A percentile compares a stretch with the other conserved stretches of the same genome.
phyloP scores from a whole-genome alignment of 2,797 vertebrate species.

The Vultur gryphus region DNA sequence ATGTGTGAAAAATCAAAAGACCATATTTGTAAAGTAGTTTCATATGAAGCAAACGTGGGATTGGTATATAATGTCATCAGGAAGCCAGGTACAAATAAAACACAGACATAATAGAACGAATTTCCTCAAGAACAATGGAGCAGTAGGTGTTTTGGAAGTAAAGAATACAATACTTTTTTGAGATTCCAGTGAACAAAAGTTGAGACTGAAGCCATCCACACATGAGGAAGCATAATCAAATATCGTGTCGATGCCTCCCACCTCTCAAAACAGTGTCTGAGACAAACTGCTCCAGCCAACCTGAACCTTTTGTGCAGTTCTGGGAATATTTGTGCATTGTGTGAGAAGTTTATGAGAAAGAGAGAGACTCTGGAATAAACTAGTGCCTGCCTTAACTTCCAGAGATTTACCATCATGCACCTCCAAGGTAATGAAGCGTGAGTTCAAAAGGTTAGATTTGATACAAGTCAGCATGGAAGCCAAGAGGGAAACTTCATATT shows the following conservation, averaged over 20 bases:
- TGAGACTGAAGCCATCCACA: not conserved
- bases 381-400: not conserved
- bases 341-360: not conserved
- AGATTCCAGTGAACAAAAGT: not conserved
- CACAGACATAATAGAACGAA: not conserved
- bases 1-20: not conserved
- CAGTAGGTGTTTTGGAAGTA: not conserved
- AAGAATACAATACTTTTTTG: not conserved
- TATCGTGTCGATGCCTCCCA: not conserved
- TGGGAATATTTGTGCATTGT: not conserved
- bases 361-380: not conserved
- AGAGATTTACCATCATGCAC: not conserved
- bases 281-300: not conserved
- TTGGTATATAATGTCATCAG: not conserved
- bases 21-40: not conserved
- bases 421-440: not conserved
- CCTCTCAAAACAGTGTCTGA: not conserved
- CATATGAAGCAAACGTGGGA: not conserved
- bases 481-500: not conserved
- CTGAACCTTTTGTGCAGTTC: not conserved
- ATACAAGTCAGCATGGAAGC: not conserved
- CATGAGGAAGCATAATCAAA: not conserved
- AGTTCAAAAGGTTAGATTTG: conserved; percentile 29
- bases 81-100: not conserved
- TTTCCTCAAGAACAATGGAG: not conserved